Conservation (phyloP, 1,140 invertebrate genomes). For the Zaprionus kolodkinae region DNA sequence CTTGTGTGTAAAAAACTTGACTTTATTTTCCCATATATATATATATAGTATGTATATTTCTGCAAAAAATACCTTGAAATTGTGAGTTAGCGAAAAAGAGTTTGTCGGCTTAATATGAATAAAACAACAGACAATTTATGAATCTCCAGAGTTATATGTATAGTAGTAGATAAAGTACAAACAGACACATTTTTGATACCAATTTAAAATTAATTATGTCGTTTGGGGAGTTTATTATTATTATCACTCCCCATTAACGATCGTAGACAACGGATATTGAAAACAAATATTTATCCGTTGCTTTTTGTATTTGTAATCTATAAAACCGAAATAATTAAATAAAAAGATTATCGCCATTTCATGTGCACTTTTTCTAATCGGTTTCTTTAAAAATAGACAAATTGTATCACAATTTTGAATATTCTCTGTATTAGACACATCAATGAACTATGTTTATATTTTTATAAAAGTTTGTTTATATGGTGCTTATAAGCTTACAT, state of each 20-base stretch:
- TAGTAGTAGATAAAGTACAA: conserved; percentile 13
- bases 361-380: conserved; percentile 46
- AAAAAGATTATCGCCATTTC: conserved; percentile 29
- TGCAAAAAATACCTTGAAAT: conserved; percentile 17
- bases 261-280: conserved; percentile 41
- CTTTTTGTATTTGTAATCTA: conserved; percentile 26
- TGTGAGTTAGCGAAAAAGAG: conserved; percentile 3
- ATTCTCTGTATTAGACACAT: conserved; percentile 43
- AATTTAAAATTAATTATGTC: conserved; percentile 10
- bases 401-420: conserved; percentile 81
- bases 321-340: conserved; percentile 30
- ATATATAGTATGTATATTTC: conserved; percentile 9
- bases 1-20: conserved; percentile 35
- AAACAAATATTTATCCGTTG: conserved; percentile 70
- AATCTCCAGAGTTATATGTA: conserved; percentile 1
- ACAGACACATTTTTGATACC: conserved; percentile 15
- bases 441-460: conserved; percentile 30
- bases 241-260: conserved; percentile 5
- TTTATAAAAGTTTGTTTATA: conserved; percentile 20
- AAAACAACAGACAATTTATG: conserved; percentile 22
- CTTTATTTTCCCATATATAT: conserved; percentile 2
- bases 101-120: conserved; percentile 18
- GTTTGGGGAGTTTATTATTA: not conserved
- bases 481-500: conserved; percentile 47
- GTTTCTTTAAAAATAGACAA: conserved; percentile 64